A percentile compares a stretch with the other conserved stretches of the same genome.
Evolutionary conservation across 2,113 vertebrate genomes (phyloP).

Genomic region (Piliocolobus tephrosceles): DNA sequence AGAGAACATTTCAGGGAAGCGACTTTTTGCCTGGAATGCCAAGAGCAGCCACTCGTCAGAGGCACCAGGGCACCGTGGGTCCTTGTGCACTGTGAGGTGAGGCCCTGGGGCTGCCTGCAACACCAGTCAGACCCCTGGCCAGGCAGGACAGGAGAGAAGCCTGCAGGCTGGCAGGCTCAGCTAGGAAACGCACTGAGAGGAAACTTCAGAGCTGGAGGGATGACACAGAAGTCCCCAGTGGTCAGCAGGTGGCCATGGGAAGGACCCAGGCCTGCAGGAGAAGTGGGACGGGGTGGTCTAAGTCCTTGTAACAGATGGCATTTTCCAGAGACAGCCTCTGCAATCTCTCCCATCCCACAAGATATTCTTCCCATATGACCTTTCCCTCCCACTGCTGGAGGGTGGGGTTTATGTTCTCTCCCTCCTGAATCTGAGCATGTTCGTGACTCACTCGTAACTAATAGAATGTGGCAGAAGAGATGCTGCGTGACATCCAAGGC

Average conservation of each 20-base stretch:
- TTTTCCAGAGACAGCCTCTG: not conserved
- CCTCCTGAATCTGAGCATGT: not conserved
- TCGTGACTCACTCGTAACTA: not conserved
- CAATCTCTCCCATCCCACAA: not conserved
- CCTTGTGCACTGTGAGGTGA: not conserved
- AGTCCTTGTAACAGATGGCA: not conserved
- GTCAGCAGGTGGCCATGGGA: no score
- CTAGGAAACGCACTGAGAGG: not conserved
- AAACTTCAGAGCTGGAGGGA: not conserved
- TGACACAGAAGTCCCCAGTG: not conserved
- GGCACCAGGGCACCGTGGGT: not conserved
- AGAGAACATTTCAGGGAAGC: not conserved
- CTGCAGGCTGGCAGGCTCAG: not conserved
- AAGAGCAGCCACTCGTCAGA: not conserved
- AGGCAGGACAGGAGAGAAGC: not conserved
- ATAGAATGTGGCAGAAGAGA: not conserved
- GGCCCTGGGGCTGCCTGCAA: not conserved
- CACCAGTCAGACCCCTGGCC: not conserved
- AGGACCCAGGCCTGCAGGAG: not conserved
- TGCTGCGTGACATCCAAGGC: not conserved
- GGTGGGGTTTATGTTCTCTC: not conserved
- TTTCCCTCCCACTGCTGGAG: not conserved
- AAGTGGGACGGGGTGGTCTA: not conserved
- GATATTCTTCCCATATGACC: not conserved
- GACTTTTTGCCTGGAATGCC: not conserved